Conservation (phyloP, 2,888 invertebrate species). For the Heliconius sara region DNA sequence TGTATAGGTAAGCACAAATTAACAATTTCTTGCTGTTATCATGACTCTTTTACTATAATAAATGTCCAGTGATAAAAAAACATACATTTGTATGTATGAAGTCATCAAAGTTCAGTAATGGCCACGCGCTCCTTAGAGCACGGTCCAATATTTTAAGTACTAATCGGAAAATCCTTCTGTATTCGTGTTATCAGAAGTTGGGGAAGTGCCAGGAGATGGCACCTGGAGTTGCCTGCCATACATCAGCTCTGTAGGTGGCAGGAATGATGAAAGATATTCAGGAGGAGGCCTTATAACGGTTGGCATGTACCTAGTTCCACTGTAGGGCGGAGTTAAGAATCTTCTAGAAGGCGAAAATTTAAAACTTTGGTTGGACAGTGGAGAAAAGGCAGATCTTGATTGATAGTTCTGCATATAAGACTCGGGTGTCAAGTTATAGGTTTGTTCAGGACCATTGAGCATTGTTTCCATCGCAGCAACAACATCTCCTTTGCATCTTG, state of each 20-base stretch:
- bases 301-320: constrained; percentile 92
- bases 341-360: constrained; percentile 88
- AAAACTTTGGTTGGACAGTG: constrained; percentile 85
- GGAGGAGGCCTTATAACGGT: constrained; percentile 88
- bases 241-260: constrained; percentile 78
- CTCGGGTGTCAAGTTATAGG: constrained; percentile 72
- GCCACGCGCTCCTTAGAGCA: constrained; percentile 49
- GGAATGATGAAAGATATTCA: constrained; percentile 75
- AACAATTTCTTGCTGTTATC: neutral
- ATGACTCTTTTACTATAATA: neutral
- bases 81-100: neutral
- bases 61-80: neutral
- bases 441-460: constrained; percentile 85
- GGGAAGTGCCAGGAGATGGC: constrained; percentile 79
- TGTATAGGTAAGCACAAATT: neutral
- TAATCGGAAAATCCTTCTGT: constrained; percentile 81
- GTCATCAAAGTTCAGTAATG: constrained; percentile 13
- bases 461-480: constrained; percentile 97
- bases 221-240: constrained; percentile 77
- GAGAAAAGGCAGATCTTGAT: constrained; percentile 91
- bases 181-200: constrained; percentile 80
- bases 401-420: constrained; percentile 79
- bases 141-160: constrained; percentile 59
- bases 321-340: constrained; percentile 92
- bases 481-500: constrained; percentile 94